These are phyloP conservation scores for Ctenosaura bakeri DNA, from an alignment of 2,797 vertebrate genomes.

Conservation along the genomic window DNA sequence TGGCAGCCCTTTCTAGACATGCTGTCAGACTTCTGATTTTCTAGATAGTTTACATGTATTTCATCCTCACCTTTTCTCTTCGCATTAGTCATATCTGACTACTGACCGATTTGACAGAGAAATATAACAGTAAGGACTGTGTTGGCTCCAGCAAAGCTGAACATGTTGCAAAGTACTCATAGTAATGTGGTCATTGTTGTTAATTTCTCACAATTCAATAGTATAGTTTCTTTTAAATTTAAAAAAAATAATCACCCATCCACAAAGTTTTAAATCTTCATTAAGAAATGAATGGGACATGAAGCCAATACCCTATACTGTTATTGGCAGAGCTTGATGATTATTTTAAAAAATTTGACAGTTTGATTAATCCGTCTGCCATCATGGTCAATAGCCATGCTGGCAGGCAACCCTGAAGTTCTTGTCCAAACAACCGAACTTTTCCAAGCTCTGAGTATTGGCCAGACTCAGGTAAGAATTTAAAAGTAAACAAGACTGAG, in stretches of 20 bases:
- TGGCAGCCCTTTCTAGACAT: background rate
- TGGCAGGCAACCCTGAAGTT: background rate
- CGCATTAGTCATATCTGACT: background rate
- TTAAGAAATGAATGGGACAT: background rate
- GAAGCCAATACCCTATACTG: background rate
- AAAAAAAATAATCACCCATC: no score
- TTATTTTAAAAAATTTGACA: no score
- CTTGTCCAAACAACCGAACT: background rate
- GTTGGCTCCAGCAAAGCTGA: background rate
- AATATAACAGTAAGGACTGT: background rate
- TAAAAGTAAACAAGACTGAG: background rate
- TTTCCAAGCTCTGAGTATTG: background rate
- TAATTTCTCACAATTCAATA: background rate
- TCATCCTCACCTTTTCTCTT: background rate
- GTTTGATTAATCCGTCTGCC: background rate
- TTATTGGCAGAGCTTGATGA: background rate
- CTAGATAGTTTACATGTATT: background rate
- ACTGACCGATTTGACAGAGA: background rate
- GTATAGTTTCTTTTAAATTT: no score
- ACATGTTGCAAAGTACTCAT: background rate
- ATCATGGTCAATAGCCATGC: no score
- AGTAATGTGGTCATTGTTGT: background rate
- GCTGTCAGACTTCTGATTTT: background rate
- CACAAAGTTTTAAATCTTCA: no score
- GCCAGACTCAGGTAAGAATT: background rate